Base-by-base conservation (phyloP, 2,797 vertebrate species). In the Echeneis naucrates region DNA sequence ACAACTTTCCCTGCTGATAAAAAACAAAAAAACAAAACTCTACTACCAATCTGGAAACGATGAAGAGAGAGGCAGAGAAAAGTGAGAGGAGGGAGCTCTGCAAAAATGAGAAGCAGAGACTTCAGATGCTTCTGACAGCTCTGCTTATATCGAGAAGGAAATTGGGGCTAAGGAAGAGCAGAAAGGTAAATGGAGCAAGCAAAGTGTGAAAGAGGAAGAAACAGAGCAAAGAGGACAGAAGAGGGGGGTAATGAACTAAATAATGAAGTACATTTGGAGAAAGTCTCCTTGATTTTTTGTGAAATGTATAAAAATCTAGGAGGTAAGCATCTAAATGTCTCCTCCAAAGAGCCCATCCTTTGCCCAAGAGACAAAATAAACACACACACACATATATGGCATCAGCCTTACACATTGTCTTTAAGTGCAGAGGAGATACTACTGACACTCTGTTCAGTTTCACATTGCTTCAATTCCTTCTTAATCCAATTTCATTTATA, bases 81-180 rank as follows among this genome's bases (percentile, higher is more conserved):
- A 69, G 75, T n/a, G 33, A 53, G 58, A 63, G 62, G 64, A 75
- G 51, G 57, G 82, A 44, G 58, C 62, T 47, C 64, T 27, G 62
- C 26, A 30, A 64, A 83, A 17, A 38, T 38, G 40, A 40, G 6
- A 56, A 64, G 55, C 54, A 47, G 48, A 33, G 67, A 60, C 80
- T 82, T 86, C 67, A 82, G 87, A 80, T 24, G 40, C 50, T 74
- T 75, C 51, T 79, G 79, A 83, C 64, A 79, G 54, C 66, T 81
- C 60, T 33, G 72, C 55, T 77, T 23, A 54, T 23, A 63, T 55
- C 13, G 44, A 78, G 58, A 12, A 60, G 27, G 64, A 51, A 50
- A 24, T 57, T 69, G n/a, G 35, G 55, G 60, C 19, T 8, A 47
- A 27, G 40, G 13, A 33, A 21, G 10, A 68, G 45, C 4, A 32